These are phyloP conservation scores for Turnix velox DNA, from an alignment of 2,113 vertebrate genomes.

Conservation along the genomic window DNA sequence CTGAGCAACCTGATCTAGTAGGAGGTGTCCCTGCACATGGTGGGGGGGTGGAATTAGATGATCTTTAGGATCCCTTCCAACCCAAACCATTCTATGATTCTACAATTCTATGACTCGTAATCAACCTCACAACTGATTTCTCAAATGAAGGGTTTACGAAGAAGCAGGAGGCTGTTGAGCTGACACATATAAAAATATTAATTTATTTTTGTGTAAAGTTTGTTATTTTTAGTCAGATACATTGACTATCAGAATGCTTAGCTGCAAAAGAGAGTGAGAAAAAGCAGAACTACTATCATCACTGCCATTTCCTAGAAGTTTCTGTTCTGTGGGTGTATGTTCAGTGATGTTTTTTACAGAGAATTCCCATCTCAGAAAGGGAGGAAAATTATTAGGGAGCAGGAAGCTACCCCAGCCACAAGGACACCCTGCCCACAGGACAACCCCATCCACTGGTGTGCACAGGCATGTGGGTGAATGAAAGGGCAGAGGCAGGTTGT, in stretches of 20 bases:
- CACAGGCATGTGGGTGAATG: rapidly evolving
- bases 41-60: too few species aligned
- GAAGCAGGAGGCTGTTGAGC: neutral
- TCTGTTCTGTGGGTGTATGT: neutral
- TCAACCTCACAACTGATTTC: neutral
- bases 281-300: neutral
- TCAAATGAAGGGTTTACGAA: neutral
- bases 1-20: too few species aligned
- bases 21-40: too few species aligned
- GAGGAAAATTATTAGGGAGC: neutral
- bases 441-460: neutral
- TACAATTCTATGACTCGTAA: too few species aligned
- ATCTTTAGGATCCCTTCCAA: too few species aligned
- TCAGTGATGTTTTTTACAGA: neutral
- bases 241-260: neutral
- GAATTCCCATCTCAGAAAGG: neutral
- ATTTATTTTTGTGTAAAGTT: neutral
- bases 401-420: rapidly evolving
- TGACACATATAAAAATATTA: neutral
- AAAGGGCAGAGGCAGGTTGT: rapidly evolving
- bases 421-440: neutral
- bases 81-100: too few species aligned
- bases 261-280: neutral
- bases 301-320: neutral
- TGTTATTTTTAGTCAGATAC: neutral